Conservation (phyloP, 2,888 invertebrate species). For the Neoascia interrupta region DNA sequence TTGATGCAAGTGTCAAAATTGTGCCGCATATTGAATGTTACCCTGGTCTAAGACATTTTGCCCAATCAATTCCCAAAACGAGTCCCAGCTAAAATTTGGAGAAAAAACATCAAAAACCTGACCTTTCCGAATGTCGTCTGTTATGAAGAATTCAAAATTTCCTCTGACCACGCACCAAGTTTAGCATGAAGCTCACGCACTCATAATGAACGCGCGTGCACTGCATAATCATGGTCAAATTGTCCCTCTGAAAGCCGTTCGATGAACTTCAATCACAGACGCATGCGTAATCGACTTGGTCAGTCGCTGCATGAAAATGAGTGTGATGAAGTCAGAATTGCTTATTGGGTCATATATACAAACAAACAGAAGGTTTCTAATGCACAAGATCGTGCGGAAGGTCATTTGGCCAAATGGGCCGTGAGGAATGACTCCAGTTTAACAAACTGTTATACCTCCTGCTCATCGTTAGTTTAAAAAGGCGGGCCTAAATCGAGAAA, state of each 20-base stretch:
- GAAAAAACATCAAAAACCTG: neutral
- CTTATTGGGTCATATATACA: conserved; percentile 29
- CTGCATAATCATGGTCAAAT: conserved; percentile 54
- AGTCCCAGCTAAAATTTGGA: no score
- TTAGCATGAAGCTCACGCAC: neutral
- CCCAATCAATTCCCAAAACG: no score
- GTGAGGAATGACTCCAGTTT: neutral
- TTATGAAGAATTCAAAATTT: neutral
- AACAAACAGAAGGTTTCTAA: conserved; percentile 42
- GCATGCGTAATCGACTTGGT: conserved; percentile 27
- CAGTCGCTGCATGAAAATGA: conserved; percentile 25
- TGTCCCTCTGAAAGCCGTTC: conserved; percentile 34
- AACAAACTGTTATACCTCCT: neutral
- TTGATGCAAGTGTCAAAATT: no score
- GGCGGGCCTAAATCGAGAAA: conserved; percentile 6
- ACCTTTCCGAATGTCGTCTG: neutral
- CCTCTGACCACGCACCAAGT: neutral
- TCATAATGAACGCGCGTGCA: conserved; percentile 43
- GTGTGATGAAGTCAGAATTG: conserved; percentile 26
- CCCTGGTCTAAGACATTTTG: no score
- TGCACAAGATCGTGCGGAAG: conserved; percentile 7
- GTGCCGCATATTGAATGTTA: no score
- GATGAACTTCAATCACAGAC: conserved; percentile 56
- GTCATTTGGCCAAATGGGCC: conserved; percentile 13
- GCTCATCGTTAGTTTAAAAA: conserved; percentile 40